Base-by-base conservation (phyloP, 1,140 invertebrate species). In the Drosophila parvula region DNA sequence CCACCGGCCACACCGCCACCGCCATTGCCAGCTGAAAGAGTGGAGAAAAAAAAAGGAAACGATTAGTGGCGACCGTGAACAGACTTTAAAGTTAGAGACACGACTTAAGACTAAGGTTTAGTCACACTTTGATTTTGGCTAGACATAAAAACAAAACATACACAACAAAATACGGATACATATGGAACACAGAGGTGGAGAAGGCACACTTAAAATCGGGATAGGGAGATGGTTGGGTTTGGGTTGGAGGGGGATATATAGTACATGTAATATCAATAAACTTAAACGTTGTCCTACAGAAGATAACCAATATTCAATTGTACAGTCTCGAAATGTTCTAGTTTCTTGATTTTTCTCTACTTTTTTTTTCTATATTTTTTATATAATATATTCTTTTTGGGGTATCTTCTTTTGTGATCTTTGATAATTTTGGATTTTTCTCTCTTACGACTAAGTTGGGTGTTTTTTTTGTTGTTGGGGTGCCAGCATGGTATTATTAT, bases 11-110 rank as follows among this genome's bases (percentile, higher is more conserved):
- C 76, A 6, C 53, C 81, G 38, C 71, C 65, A 10, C 74, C 76
- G 34, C 32, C 59, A 36, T 84, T 84, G 36, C 81, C 83, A 74
- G 84, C 84, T 88, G 85, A n/a, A 85, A 85, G 27, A 78, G 47
- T 38, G 30, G 22, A 44, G 45, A n/a, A 27, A 16, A 45, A 4
- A 30, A 5, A 45, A 5, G 1, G 22, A 22, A 22, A 50, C 0
- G 7, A 0, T 8, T 9, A 10, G 7, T 30, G 78, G 53, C 50
- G 48, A 59, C 10, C 11, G 7, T n/a, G 22, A 8, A 30, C 11
- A 53, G 8, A 47, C 11, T 10, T 9, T 0, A 5, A 9, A 12
- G 11, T 22, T 22, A 36, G 18, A 65, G 59, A 56, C 59, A 79
- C 38, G 48, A 69, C 43, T 71, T 50, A 76, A 16, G 0, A 7